Conservation (phyloP, 2,888 invertebrate genomes). For the Mystacides longicornis region DNA sequence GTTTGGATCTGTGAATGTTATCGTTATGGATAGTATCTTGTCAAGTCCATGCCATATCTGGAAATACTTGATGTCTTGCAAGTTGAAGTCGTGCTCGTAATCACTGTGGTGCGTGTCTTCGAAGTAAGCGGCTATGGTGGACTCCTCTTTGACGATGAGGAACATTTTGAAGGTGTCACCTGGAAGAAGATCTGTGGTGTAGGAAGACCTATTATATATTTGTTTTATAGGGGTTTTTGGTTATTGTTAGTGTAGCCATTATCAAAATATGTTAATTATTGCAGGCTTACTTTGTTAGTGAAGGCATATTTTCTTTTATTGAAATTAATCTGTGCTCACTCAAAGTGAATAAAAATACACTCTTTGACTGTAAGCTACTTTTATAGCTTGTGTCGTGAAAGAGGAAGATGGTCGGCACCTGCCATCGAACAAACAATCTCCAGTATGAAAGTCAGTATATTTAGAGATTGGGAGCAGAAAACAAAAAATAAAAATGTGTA, state of each 20-base stretch:
- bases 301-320: too few relatives aligned
- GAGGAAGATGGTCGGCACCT: too few relatives aligned
- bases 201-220: constrained; percentile 5
- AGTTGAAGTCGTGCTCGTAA: constrained; percentile 10
- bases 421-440: too few relatives aligned
- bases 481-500: too few relatives aligned
- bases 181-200: constrained; percentile 22
- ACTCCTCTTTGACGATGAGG: constrained; percentile 13
- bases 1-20: constrained; percentile 15
- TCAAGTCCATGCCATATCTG: constrained; percentile 24
- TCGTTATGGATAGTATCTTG: constrained; percentile 18
- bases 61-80: constrained; percentile 19
- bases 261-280: too few relatives aligned
- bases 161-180: constrained; percentile 18
- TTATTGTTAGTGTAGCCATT: neutral
- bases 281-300: too few relatives aligned
- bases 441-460: too few relatives aligned
- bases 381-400: too few relatives aligned
- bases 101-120: constrained; percentile 12
- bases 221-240: neutral
- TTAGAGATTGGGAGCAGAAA: too few relatives aligned
- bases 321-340: too few relatives aligned
- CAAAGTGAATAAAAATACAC: too few relatives aligned
- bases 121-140: constrained; percentile 16
- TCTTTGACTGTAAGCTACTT: too few relatives aligned